Evolutionary conservation across 2,113 vertebrate species (phyloP).

Genomic region (Rhabdornis inornatus): DNA sequence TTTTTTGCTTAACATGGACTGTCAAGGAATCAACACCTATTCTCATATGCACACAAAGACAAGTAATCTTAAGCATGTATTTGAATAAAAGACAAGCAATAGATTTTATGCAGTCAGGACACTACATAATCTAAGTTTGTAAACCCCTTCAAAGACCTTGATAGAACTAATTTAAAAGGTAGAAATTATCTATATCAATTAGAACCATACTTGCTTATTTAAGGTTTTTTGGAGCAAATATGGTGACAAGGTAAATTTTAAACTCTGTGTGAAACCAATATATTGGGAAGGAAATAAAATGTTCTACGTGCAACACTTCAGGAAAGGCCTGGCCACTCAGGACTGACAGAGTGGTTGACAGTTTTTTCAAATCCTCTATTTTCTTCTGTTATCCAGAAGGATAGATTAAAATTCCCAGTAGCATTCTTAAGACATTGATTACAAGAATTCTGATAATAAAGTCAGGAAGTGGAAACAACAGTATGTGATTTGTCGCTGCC

Average conservation of each 20-base stretch:
- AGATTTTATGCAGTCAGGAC: conserved; percentile 26
- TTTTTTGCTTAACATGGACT: conserved; percentile 20
- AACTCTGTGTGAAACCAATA: neutral
- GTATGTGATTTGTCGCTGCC: neutral
- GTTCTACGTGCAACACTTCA: neutral
- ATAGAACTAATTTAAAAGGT: conserved; percentile 1
- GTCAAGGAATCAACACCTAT: conserved; percentile 48
- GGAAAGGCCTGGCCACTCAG: neutral
- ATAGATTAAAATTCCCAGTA: neutral
- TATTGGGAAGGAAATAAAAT: neutral
- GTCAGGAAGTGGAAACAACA: neutral
- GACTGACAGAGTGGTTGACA: neutral
- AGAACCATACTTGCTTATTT: neutral
- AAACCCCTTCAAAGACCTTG: neutral
- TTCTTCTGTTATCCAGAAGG: neutral
- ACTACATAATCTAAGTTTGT: neutral
- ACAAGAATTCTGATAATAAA: neutral
- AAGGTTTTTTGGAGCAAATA: neutral
- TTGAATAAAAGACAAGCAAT: conserved; percentile 31
- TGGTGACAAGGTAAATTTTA: neutral
- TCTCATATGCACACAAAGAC: conserved; percentile 16
- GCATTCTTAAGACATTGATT: neutral
- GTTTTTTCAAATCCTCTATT: neutral
- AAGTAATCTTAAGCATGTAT: conserved; percentile 24
- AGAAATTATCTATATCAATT: conserved; percentile 10